Evolutionary conservation across 1,140 invertebrate species (phyloP).

Genomic region (Carposina sasakii): DNA sequence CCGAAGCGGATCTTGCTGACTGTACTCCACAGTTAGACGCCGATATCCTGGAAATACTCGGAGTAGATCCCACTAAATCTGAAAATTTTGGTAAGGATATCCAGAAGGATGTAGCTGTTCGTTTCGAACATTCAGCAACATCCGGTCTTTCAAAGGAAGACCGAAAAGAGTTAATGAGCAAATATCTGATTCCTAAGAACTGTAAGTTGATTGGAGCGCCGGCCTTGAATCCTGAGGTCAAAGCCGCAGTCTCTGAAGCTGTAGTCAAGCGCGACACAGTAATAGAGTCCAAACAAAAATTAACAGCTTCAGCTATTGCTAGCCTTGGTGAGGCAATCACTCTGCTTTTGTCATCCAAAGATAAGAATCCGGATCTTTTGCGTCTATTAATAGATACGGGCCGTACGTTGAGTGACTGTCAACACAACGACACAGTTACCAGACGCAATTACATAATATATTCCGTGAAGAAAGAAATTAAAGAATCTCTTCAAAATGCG

Average conservation of each 20-base stretch:
- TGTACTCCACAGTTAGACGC: not conserved
- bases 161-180: not conserved
- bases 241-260: not conserved
- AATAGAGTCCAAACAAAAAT: constrained; percentile 8
- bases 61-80: not conserved
- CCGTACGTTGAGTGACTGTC: constrained; percentile 2
- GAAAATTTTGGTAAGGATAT: constrained; percentile 1
- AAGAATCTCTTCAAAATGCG: constrained; percentile 1
- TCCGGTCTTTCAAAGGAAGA: not conserved
- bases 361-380: constrained; percentile 3
- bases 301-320: constrained; percentile 5
- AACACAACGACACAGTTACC: constrained; percentile 1
- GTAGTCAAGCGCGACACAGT: not conserved
- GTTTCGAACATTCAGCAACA: not conserved
- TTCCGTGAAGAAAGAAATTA: constrained; percentile 5
- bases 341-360: constrained; percentile 1
- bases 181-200: not conserved
- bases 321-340: constrained; percentile 5
- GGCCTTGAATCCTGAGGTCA: not conserved
- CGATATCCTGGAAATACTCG: constrained; percentile 3
- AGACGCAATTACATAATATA: constrained; percentile 1
- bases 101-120: not conserved
- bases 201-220: not conserved
- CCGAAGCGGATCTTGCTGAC: not conserved
- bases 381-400: constrained; percentile 4